Evolutionary conservation across 2,113 vertebrate species (phyloP).

Genomic region (Hiodon alosoides): DNA sequence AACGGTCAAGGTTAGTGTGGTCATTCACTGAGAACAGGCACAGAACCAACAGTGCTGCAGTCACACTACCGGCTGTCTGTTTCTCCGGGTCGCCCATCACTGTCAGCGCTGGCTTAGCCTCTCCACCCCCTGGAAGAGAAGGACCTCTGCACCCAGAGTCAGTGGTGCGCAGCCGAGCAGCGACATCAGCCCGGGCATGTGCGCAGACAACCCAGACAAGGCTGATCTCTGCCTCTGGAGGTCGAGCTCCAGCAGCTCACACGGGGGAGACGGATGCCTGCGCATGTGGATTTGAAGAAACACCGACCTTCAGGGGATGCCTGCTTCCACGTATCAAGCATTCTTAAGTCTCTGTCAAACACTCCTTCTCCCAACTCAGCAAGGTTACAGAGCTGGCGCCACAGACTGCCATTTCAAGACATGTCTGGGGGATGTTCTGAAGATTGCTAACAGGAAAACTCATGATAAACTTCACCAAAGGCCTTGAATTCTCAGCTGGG

Average conservation of each 20-base stretch:
- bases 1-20: too few relatives aligned
- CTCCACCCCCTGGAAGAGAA: background rate
- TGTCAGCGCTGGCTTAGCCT: constrained; percentile 18
- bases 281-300: constrained; percentile 30
- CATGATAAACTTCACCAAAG: constrained; percentile 3
- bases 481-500: background rate
- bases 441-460: constrained; percentile 6
- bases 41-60: too few relatives aligned
- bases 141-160: constrained; percentile 22
- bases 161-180: constrained; percentile 28
- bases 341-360: background rate
- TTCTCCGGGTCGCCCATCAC: constrained; percentile 10
- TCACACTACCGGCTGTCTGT: background rate
- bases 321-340: constrained; percentile 9
- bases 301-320: constrained; percentile 23
- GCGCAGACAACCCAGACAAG: background rate
- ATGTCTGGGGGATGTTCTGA: background rate
- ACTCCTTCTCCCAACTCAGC: background rate
- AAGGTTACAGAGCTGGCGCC: constrained; percentile 14
- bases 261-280: constrained; percentile 24
- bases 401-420: background rate
- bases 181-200: constrained; percentile 30
- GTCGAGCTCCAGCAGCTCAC: background rate
- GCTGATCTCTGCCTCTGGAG: constrained; percentile 12
- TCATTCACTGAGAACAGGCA: too few relatives aligned